Percentiles rank a stretch among this genome's conserved stretches.
phyloP scores from a whole-genome alignment of 2,113 vertebrate species.

The Nesogale talazaci region DNA sequence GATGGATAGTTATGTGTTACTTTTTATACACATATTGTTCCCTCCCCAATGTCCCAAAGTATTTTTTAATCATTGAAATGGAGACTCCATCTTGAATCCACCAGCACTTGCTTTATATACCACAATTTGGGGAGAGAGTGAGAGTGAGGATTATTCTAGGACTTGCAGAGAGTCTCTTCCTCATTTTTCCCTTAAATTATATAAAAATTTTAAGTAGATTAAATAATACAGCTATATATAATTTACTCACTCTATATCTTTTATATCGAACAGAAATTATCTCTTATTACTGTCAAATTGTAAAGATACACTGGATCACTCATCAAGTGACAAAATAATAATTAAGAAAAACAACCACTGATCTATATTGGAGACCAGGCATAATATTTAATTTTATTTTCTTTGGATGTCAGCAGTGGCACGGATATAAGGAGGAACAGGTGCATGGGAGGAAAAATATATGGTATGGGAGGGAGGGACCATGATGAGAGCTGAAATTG shows the following conservation, averaged over 20 bases:
- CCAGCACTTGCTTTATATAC: not conserved
- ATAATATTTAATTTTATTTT: not conserved
- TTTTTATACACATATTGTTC: not conserved
- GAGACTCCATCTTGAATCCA: not conserved
- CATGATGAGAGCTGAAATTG: not conserved
- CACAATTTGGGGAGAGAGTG: not conserved
- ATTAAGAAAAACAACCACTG: no score
- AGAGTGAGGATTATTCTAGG: no score
- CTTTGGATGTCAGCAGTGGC: not conserved
- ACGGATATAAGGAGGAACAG: not conserved
- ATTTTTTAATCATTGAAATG: slow-evolving; percentile 28
- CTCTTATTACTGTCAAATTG: not conserved
- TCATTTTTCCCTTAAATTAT: slow-evolving; percentile 18
- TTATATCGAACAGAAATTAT: not conserved
- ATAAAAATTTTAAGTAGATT: slow-evolving; percentile 8
- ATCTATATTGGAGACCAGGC: not conserved
- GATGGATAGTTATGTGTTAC: slow-evolving; percentile 6
- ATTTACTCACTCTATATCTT: slow-evolving; percentile 32
- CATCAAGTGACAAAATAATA: not conserved
- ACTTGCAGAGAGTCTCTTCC: not conserved
- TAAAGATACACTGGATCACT: not conserved
- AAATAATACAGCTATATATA: not conserved
- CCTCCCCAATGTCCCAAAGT: not conserved
- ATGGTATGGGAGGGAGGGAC: not conserved
- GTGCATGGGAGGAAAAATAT: not conserved